phyloP scores from a whole-genome alignment of 2,797 vertebrate genomes.

The Coilia nasus region DNA sequence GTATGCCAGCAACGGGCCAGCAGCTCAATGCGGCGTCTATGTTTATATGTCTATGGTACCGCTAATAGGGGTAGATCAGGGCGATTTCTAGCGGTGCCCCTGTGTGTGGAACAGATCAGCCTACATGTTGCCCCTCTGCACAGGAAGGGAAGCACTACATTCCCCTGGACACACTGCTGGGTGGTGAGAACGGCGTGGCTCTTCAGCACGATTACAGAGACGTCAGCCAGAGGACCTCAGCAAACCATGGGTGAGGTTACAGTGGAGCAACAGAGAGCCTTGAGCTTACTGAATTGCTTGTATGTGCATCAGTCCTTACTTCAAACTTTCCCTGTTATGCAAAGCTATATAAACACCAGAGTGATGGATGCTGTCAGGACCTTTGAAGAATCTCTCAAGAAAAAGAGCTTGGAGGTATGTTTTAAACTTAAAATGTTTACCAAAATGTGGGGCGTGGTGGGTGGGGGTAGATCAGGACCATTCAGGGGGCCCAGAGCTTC shows the following conservation, averaged over 20 bases:
- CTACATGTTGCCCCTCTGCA: background rate
- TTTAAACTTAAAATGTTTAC: background rate
- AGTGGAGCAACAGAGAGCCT: background rate
- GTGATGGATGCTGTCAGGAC: constrained; percentile 77
- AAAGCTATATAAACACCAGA: constrained; percentile 82
- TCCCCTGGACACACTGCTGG: constrained; percentile 78
- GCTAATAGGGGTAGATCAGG: no score
- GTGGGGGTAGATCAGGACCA: no score
- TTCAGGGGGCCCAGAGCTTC: no score
- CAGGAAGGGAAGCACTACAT: constrained; percentile 95
- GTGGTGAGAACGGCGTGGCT: constrained; percentile 56
- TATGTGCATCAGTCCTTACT: background rate
- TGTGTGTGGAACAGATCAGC: background rate
- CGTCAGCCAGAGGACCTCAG: constrained; percentile 71
- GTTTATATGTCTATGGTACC: no score
- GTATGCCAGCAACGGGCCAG: no score
- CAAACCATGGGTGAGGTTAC: constrained; percentile 31
- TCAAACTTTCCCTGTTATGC: constrained; percentile 39
- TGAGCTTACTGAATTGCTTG: background rate
- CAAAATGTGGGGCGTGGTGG: no score
- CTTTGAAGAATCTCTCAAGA: constrained; percentile 82
- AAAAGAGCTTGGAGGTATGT: constrained; percentile 77
- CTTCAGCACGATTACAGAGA: constrained; percentile 63
- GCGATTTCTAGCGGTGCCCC: no score
- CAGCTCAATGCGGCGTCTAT: no score